Evolutionary conservation across 1,140 invertebrate genomes (phyloP).

Genomic region (Drosophila tsacasi): DNA sequence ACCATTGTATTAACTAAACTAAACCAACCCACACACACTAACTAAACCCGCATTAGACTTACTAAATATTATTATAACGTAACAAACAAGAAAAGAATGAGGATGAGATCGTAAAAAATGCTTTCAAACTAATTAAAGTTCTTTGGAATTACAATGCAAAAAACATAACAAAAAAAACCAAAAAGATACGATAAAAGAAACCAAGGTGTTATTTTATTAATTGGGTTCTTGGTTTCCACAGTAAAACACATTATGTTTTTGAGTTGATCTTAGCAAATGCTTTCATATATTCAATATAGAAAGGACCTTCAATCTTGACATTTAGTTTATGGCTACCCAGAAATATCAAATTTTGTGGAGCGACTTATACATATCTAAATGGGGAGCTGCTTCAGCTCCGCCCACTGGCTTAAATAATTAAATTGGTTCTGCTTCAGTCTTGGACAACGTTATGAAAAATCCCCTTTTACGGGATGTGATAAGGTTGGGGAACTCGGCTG

Average conservation of each 20-base stretch:
- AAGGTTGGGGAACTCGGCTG: constrained; percentile 4
- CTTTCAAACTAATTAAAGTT: constrained; percentile 85
- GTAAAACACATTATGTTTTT: neutral
- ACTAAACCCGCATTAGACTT: constrained; percentile 73
- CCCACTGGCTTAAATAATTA: constrained; percentile 31
- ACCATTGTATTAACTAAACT: constrained; percentile 74
- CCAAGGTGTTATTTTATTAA: neutral
- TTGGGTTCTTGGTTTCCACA: neutral
- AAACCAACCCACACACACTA: constrained; percentile 35
- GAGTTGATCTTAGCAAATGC: constrained; percentile 18
- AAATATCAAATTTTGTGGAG: constrained; percentile 23
- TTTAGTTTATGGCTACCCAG: constrained; percentile 41
- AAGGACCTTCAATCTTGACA: constrained; percentile 24
- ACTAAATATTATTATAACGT: constrained; percentile 81
- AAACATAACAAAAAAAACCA: constrained; percentile 50
- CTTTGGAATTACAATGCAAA: constrained; percentile 77
- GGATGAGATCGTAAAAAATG: constrained; percentile 69
- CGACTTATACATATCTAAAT: constrained; percentile 24
- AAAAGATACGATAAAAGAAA: constrained; percentile 44
- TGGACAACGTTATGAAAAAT: constrained; percentile 58
- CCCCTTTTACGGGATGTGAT: constrained; percentile 16
- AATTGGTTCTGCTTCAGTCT: constrained; percentile 70
- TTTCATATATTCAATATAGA: constrained; percentile 46
- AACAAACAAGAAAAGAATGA: constrained; percentile 59
- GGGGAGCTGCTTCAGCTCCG: constrained; percentile 26